Conservation (phyloP, 1,140 invertebrate species). For the Drosophila ficusphila region DNA sequence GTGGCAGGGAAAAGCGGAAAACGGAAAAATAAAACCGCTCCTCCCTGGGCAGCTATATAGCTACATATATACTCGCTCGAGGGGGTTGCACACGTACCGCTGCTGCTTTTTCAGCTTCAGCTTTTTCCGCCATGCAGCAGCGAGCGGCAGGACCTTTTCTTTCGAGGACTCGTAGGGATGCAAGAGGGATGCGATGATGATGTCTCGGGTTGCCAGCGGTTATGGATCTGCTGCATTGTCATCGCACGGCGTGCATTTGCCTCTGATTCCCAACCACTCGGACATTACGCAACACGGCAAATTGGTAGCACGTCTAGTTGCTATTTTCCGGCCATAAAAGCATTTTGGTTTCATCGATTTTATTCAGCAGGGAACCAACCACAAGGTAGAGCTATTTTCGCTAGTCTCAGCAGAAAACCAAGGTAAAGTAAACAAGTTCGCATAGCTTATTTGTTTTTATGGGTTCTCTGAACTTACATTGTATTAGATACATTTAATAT, state of each 20-base stretch:
- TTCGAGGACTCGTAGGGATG: constrained; percentile 8
- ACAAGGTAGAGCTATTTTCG: not conserved
- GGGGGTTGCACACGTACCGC: constrained; percentile 29
- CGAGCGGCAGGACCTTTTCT: constrained; percentile 4
- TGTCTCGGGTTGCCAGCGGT: constrained; percentile 32
- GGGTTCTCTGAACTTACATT: not conserved
- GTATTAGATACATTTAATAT: not conserved
- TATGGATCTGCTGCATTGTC: constrained; percentile 49
- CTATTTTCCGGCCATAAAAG: not conserved
- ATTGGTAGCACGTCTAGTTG: constrained; percentile 23
- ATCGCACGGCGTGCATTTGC: constrained; percentile 59
- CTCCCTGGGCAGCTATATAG: constrained; percentile 18
- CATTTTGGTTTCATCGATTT: constrained; percentile 20
- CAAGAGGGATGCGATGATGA: constrained; percentile 14
- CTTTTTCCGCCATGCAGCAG: constrained; percentile 36
- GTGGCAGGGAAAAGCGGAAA: not conserved
- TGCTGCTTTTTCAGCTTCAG: constrained; percentile 11
- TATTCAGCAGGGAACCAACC: not conserved
- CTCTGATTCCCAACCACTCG: constrained; percentile 56
- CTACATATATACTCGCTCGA: constrained; percentile 28
- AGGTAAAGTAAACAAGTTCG: constrained; percentile 21
- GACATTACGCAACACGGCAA: constrained; percentile 71
- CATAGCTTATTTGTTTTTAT: constrained; percentile 6
- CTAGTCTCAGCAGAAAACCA: not conserved
- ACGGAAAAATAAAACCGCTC: constrained; percentile 38